A percentile compares a stretch with the other conserved stretches of the same genome.
Conservation (phyloP, 2,888 invertebrate species). For the Nomada ruficornis region DNA sequence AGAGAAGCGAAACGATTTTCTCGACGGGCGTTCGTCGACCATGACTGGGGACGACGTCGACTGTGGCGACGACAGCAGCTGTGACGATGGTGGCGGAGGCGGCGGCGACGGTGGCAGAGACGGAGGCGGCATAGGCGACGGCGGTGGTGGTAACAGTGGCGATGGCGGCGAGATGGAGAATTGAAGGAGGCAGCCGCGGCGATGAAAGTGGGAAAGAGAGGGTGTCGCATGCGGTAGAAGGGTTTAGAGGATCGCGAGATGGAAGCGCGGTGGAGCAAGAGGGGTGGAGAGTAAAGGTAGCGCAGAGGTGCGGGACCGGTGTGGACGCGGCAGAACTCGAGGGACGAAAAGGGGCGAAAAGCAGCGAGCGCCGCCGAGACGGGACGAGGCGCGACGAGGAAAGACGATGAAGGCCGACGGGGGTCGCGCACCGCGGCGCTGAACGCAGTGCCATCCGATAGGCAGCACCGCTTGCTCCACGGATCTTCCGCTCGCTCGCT, state of each 20-base stretch:
- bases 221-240: slow-evolving; percentile 40
- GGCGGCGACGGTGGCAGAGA: not conserved
- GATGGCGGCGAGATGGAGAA: slow-evolving; percentile 23
- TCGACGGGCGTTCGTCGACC: slow-evolving; percentile 46
- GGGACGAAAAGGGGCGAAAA: slow-evolving; percentile 70
- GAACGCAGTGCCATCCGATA: slow-evolving; percentile 80
- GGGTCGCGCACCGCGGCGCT: slow-evolving; percentile 77
- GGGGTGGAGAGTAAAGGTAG: slow-evolving; percentile 34
- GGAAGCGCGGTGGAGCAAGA: not conserved
- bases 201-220: slow-evolving; percentile 26
- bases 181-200: slow-evolving; percentile 13
- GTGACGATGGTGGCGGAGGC: slow-evolving; percentile 22
- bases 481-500: slow-evolving; percentile 68
- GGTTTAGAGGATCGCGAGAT: slow-evolving; percentile 34
- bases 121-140: not conserved
- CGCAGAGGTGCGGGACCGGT: slow-evolving; percentile 19
- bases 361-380: slow-evolving; percentile 69
- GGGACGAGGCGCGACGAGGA: slow-evolving; percentile 73
- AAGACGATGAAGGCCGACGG: slow-evolving; percentile 72
- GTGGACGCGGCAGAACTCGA: slow-evolving; percentile 48
- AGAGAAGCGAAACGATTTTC: slow-evolving; percentile 63
- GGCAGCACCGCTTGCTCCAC: slow-evolving; percentile 79
- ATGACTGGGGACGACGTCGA: slow-evolving; percentile 41
- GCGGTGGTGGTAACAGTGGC: slow-evolving; percentile 8
- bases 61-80: slow-evolving; percentile 49